phyloP scores from a whole-genome alignment of 2,888 invertebrate genomes.

The Drosophila percnosoma region DNA sequence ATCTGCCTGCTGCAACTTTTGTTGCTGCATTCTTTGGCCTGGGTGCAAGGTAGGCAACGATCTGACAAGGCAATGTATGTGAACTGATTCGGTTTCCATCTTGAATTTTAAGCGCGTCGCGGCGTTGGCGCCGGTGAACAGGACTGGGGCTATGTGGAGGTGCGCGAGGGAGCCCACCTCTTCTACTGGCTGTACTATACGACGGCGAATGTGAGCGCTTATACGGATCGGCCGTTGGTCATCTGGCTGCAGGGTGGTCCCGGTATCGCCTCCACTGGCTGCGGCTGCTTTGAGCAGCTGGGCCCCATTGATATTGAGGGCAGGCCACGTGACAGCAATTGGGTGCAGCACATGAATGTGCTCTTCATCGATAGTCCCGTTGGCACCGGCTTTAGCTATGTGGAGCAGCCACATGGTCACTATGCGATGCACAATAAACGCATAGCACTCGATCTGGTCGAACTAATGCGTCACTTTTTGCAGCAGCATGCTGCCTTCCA shows the following conservation, averaged over 20 bases:
- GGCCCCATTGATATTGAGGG: slow-evolving; percentile 90
- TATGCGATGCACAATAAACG: slow-evolving; percentile 87
- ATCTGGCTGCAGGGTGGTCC: slow-evolving; percentile 96
- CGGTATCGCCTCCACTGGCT: slow-evolving; percentile 90
- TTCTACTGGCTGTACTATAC: slow-evolving; percentile 95
- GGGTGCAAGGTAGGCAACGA: slow-evolving; percentile 40
- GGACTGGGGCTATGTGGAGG: slow-evolving; percentile 90
- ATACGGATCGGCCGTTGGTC: slow-evolving; percentile 89
- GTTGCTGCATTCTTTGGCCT: slow-evolving; percentile 33
- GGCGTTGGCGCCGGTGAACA: slow-evolving; percentile 88
- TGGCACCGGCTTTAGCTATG: slow-evolving; percentile 94
- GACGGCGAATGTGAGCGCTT: slow-evolving; percentile 86
- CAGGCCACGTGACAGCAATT: slow-evolving; percentile 88
- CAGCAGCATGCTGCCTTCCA: slow-evolving; percentile 88
- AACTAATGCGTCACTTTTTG: slow-evolving; percentile 89
- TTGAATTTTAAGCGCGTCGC: slow-evolving; percentile 46
- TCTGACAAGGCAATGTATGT: neutral
- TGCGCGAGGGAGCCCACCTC: slow-evolving; percentile 90
- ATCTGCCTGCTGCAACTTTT: slow-evolving; percentile 11
- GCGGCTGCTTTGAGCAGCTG: slow-evolving; percentile 93
- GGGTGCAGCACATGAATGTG: slow-evolving; percentile 92
- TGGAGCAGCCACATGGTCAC: slow-evolving; percentile 85
- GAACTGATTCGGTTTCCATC: neutral
- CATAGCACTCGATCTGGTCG: slow-evolving; percentile 91
- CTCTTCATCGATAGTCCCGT: slow-evolving; percentile 95